Evolutionary conservation across 2,113 vertebrate genomes (phyloP), one percentile per base, ranked within the genome.

Genomic region (Pungitius pungitius): DNA sequence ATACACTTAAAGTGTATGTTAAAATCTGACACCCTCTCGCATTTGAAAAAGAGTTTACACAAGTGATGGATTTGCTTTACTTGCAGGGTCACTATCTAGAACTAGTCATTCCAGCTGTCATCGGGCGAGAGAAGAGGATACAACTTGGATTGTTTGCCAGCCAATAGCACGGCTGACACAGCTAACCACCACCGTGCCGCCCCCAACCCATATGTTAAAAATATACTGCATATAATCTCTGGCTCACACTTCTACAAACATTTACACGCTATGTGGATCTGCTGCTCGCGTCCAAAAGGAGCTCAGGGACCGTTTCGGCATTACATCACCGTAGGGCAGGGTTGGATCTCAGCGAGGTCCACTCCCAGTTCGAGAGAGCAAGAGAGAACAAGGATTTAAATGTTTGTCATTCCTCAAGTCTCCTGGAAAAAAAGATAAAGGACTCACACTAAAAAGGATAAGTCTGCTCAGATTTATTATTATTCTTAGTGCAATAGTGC

Each of bases 271-370:
- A 18, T 30, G 17, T 37, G 13, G 54, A 60, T 61, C 70, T 56
- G 22, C 49, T 45, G 63, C 71, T 43, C 66, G 60, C 27, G 60
- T 84, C 81, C 58, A 47, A 37, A 75, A 33, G n/a, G 47, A 56
- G 35, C 80, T 79, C 47, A 40, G 24, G 73, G 49, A 62, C 83
- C 70, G 69, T 72, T 40, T 81, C 77, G 83, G 79, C 83, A 84
- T 83, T 74, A 75, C 76, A 55, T 82, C 83, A 80, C 30, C 3
- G 1, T 0, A 1, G 42, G 6, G n/a, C 70, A 63, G 56, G 43
- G 69, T 68, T 18, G 64, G 43, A 59, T 63, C 73, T 78, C 63
- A 45, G 61, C 37, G 4, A 51, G 45, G 49, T 63, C 76, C 63
- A 45, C 69, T 75, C 66, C 69, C 60, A 56, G 39, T 30, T 42